phyloP scores from a whole-genome alignment of 1,140 invertebrate genomes.

The Ganaspis sp. region DNA sequence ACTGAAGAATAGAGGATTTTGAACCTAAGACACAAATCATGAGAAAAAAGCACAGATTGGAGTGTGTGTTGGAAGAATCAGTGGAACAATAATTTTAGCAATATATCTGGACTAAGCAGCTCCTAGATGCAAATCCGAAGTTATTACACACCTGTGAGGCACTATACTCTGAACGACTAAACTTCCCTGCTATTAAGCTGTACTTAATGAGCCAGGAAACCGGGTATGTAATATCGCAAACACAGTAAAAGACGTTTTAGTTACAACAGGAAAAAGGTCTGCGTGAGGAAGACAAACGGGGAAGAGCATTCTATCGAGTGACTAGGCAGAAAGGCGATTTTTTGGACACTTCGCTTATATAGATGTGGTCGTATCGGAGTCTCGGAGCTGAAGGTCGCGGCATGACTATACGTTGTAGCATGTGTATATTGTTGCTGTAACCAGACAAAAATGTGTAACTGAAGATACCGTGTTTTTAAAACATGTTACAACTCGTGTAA shows the following conservation, averaged over 20 bases:
- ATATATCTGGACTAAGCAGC: not conserved
- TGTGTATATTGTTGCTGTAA: too few species aligned
- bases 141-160: constrained; percentile 18
- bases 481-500: too few species aligned
- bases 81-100: not conserved
- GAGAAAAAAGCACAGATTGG: too few species aligned
- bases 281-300: not conserved
- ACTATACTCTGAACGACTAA: constrained; percentile 17
- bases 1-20: too few species aligned
- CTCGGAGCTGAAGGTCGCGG: too few species aligned
- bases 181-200: constrained; percentile 28
- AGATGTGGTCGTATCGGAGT: not conserved
- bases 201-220: constrained; percentile 25
- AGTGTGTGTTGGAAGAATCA: not conserved
- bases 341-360: not conserved
- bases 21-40: too few species aligned
- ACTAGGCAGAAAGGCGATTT: constrained; percentile 20
- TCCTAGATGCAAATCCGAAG: constrained; percentile 8
- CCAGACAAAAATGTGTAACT: too few species aligned
- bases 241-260: constrained; percentile 23
- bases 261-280: not conserved
- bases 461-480: too few species aligned
- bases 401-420: too few species aligned
- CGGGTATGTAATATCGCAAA: constrained; percentile 23
- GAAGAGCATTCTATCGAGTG: constrained; percentile 4